These are phyloP conservation scores for Falco cherrug DNA, from an alignment of 2,797 vertebrate species.

Conservation along the genomic window DNA sequence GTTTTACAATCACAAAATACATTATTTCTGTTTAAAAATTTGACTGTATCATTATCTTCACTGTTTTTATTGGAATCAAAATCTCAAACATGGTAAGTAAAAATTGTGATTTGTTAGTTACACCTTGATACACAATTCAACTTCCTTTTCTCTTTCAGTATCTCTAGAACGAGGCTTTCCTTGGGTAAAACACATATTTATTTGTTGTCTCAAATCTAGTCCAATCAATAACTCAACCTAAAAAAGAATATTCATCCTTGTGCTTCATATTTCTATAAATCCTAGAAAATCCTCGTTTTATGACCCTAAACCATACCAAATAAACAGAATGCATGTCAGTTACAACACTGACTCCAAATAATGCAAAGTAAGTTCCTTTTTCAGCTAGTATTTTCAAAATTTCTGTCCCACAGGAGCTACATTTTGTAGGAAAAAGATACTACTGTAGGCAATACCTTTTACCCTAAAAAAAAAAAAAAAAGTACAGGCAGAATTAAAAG, in stretches of 20 bases:
- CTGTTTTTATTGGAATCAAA: not conserved
- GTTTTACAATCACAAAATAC: not conserved
- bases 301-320: not conserved
- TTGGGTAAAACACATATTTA: not conserved
- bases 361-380: not conserved
- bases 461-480: not conserved
- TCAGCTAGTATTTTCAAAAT: not conserved
- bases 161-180: not conserved
- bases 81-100: not conserved
- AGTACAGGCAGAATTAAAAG: not conserved
- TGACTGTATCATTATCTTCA: not conserved
- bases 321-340: not conserved
- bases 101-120: not conserved
- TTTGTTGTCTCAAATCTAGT: not conserved
- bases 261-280: not conserved
- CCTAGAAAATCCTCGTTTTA: not conserved
- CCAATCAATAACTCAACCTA: not conserved
- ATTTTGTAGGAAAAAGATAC: not conserved
- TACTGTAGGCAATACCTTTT: not conserved
- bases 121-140: not conserved
- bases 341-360: not conserved
- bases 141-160: not conserved
- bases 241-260: not conserved
- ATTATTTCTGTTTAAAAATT: not conserved
- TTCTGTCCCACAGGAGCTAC: not conserved